Evolutionary conservation across 1,140 invertebrate species (phyloP).

Genomic region (Lordiphosa clarofinis): DNA sequence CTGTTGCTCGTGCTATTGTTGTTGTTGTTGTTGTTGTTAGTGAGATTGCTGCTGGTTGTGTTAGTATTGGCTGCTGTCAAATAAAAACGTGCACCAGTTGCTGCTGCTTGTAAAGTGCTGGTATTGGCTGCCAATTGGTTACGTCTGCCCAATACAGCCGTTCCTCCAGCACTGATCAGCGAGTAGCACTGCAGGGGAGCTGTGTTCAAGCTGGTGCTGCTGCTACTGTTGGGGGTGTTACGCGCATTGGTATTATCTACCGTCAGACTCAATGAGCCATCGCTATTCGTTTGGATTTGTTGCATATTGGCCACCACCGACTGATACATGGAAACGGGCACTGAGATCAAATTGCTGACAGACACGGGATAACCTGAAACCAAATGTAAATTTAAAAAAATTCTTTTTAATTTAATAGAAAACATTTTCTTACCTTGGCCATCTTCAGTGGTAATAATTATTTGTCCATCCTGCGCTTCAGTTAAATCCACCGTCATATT

Average conservation of each 20-base stretch:
- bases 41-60: background rate
- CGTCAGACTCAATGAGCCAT: conserved; percentile 87
- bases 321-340: conserved; percentile 98
- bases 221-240: conserved; percentile 15
- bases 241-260: conserved; percentile 80
- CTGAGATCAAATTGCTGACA: conserved; percentile 96
- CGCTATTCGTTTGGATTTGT: conserved; percentile 86
- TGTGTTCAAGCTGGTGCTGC: conserved; percentile 7
- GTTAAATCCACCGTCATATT: conserved; percentile 91
- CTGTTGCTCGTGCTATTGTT: conserved; percentile 20
- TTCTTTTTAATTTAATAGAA: background rate
- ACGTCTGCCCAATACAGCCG: background rate
- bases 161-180: conserved; percentile 1
- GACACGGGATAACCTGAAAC: conserved; percentile 91
- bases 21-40: conserved; percentile 6
- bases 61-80: background rate
- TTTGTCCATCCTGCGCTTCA: conserved; percentile 95
- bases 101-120: conserved; percentile 2
- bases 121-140: background rate
- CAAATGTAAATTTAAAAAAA: no score
- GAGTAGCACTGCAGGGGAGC: conserved; percentile 11
- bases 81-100: conserved; percentile 4
- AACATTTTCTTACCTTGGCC: conserved; percentile 86
- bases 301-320: conserved; percentile 96
- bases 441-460: conserved; percentile 96